phyloP scores from a whole-genome alignment of 2,888 invertebrate species.

The Coenonympha arcania region DNA sequence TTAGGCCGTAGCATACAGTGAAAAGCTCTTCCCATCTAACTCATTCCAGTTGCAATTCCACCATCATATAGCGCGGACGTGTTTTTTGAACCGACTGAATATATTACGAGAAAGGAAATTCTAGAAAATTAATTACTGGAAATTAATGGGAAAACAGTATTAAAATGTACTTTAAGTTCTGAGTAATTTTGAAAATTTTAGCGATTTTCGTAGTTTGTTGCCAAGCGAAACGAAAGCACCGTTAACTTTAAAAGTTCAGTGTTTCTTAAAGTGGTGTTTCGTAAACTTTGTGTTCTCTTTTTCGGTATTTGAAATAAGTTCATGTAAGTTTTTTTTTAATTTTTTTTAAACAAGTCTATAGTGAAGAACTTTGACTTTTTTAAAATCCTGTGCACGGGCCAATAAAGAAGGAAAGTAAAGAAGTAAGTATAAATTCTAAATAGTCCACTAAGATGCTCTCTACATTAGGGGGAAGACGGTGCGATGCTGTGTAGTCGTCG shows the following conservation, averaged over 20 bases:
- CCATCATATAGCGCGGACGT: background rate
- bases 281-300: background rate
- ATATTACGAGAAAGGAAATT: background rate
- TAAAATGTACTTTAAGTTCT: background rate
- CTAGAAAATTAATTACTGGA: too few relatives aligned
- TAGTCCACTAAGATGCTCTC: too few relatives aligned
- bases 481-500: too few relatives aligned
- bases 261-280: background rate
- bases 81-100: background rate
- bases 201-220: too few relatives aligned
- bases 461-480: too few relatives aligned
- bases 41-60: background rate
- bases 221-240: too few relatives aligned
- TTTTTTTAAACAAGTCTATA: too few relatives aligned
- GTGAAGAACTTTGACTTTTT: too few relatives aligned
- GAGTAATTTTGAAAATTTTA: background rate
- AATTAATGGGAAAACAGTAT: too few relatives aligned
- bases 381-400: too few relatives aligned
- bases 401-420: too few relatives aligned
- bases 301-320: background rate
- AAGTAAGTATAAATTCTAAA: too few relatives aligned
- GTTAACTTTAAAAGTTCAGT: background rate
- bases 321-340: background rate
- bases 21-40: background rate
- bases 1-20: background rate